These are phyloP conservation scores for Gulo gulo DNA, from an alignment of 2,113 vertebrate species.

Conservation along the genomic window DNA sequence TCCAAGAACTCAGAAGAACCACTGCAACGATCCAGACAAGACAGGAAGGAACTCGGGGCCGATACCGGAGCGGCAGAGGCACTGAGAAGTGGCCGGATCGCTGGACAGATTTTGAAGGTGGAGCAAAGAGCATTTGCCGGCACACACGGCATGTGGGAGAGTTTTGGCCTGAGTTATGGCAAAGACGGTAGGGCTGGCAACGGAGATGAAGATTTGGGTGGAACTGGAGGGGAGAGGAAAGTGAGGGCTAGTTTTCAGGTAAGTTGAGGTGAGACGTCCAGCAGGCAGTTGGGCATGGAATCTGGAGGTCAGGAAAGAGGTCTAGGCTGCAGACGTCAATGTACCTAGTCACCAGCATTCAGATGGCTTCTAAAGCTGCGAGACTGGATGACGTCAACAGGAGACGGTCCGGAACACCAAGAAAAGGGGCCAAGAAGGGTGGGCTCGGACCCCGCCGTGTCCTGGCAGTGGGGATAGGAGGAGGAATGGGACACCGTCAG, in stretches of 20 bases:
- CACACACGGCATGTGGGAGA: background rate
- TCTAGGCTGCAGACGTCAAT: background rate
- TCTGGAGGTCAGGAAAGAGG: background rate
- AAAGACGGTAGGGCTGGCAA: background rate
- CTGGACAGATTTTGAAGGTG: background rate
- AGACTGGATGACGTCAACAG: background rate
- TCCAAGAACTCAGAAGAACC: background rate
- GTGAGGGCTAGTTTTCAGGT: background rate
- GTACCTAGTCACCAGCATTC: background rate
- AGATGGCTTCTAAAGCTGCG: background rate
- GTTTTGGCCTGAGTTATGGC: background rate
- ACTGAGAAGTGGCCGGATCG: background rate
- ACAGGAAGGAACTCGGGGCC: background rate
- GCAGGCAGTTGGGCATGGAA: too few relatives aligned
- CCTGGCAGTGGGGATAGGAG: background rate
- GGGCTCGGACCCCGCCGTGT: too few relatives aligned
- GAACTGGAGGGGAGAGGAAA: background rate
- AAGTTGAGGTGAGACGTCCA: background rate
- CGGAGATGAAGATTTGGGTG: background rate
- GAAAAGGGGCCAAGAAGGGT: background rate
- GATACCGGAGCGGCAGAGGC: accelerated
- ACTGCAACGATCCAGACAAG: background rate
- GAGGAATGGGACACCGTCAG: background rate
- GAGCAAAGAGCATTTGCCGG: background rate
- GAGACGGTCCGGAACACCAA: background rate